A percentile compares a stretch with the other conserved stretches of the same genome.
Evolutionary conservation across 2,797 vertebrate genomes (phyloP).

Genomic region (Oryzias sinensis): DNA sequence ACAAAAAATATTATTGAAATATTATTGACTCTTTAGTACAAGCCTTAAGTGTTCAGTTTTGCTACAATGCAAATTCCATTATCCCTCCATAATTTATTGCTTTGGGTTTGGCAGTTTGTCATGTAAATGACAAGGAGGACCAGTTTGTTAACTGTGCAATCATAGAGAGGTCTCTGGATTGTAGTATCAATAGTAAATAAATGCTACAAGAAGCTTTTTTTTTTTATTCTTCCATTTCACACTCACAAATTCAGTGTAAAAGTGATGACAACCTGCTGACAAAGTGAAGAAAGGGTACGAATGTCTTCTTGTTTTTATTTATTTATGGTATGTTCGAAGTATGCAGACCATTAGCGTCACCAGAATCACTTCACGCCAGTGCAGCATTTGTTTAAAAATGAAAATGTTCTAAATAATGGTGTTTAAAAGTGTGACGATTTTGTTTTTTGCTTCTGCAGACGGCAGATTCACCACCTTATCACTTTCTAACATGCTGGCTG

Average conservation of each 20-base stretch:
- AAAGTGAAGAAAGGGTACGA: constrained; percentile 39
- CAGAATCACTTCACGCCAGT: constrained; percentile 50
- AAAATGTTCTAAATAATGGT: constrained; percentile 52
- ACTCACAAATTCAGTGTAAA: constrained; percentile 49
- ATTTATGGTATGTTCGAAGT: constrained; percentile 70
- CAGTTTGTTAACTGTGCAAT: constrained; percentile 16
- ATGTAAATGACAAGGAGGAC: background rate
- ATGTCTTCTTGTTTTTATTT: constrained; percentile 57
- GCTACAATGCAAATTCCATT: no score
- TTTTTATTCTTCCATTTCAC: constrained; percentile 44
- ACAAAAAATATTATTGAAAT: background rate
- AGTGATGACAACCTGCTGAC: constrained; percentile 51
- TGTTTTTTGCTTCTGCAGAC: constrained; percentile 32
- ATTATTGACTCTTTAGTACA: no score
- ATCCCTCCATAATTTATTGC: no score
- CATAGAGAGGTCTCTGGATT: constrained; percentile 17
- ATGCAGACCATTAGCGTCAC: constrained; percentile 64
- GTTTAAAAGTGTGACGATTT: constrained; percentile 56
- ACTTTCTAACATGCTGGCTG: constrained; percentile 62
- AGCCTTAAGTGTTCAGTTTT: no score
- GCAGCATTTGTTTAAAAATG: constrained; percentile 43
- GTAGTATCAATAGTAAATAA: constrained; percentile 28
- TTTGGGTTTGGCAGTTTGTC: background rate
- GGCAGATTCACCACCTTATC: constrained; percentile 63
- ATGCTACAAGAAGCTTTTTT: constrained; percentile 35